Evolutionary conservation across 1,140 invertebrate species (phyloP).

Genomic region (Piezodorus guildinii): DNA sequence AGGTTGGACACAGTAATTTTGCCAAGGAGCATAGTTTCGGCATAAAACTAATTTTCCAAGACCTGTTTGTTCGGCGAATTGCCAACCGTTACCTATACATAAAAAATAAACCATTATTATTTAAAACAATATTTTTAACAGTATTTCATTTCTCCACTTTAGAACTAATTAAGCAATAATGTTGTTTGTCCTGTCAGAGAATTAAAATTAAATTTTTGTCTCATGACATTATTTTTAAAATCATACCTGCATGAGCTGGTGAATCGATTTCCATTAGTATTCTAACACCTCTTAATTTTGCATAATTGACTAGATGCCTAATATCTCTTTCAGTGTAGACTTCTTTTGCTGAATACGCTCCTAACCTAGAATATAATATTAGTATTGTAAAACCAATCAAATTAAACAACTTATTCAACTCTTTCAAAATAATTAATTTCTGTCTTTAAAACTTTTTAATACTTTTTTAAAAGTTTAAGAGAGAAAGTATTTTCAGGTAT

Average conservation of each 20-base stretch:
- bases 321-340: slow-evolving; percentile 58
- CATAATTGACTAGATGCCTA: slow-evolving; percentile 52
- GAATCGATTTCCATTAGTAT: slow-evolving; percentile 73
- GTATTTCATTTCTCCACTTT: too few species aligned
- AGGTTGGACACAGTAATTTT: slow-evolving; percentile 62
- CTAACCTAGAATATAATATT: slow-evolving; percentile 39
- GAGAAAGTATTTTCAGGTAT: too few species aligned
- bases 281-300: slow-evolving; percentile 55
- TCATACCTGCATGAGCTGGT: slow-evolving; percentile 62
- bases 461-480: too few species aligned
- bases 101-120: not conserved
- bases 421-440: too few species aligned
- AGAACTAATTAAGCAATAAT: too few species aligned
- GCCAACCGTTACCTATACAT: slow-evolving; percentile 49
- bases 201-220: not conserved
- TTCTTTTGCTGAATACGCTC: slow-evolving; percentile 57
- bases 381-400: too few species aligned
- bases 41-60: slow-evolving; percentile 55
- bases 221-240: not conserved
- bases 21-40: slow-evolving; percentile 60
- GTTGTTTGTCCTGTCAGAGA: not conserved
- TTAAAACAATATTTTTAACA: too few species aligned
- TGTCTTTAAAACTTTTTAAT: too few species aligned
- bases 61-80: slow-evolving; percentile 54
- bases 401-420: too few species aligned